Evolutionary conservation across 2,888 invertebrate genomes (phyloP).

Genomic region (Sthenelais limicola): DNA sequence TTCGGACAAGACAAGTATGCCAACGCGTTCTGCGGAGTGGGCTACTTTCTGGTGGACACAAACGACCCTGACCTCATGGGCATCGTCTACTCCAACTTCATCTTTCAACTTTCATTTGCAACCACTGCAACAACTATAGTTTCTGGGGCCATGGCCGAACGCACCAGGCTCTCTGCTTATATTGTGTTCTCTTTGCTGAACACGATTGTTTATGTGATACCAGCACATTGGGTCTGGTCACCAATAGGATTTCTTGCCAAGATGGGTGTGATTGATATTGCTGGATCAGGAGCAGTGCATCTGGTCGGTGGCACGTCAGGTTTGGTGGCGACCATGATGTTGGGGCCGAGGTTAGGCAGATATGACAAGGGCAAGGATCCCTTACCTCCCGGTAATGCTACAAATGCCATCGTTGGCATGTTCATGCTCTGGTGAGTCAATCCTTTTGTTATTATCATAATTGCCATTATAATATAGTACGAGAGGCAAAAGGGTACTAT

Average conservation of each 20-base stretch:
- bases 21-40: constrained; percentile 83
- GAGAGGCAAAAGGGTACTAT: not conserved
- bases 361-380: constrained; percentile 67
- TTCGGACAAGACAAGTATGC: constrained; percentile 49
- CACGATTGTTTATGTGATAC: constrained; percentile 67
- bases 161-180: constrained; percentile 66
- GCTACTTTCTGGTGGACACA: constrained; percentile 83
- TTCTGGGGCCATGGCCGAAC: constrained; percentile 66
- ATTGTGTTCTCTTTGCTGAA: constrained; percentile 66
- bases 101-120: constrained; percentile 50
- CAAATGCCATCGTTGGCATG: constrained; percentile 64
- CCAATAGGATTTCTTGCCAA: constrained; percentile 47
- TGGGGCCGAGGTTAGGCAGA: constrained; percentile 64
- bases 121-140: constrained; percentile 48
- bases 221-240: constrained; percentile 73
- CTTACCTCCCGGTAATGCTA: constrained; percentile 60
- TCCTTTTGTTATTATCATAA: not conserved
- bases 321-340: constrained; percentile 64
- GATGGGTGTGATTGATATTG: constrained; percentile 61
- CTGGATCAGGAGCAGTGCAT: constrained; percentile 71
- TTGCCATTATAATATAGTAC: no score
- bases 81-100: constrained; percentile 86
- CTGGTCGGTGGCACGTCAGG: constrained; percentile 66
- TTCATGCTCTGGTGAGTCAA: constrained; percentile 66
- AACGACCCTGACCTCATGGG: constrained; percentile 82